Conservation (phyloP, 2,113 vertebrate genomes). For the Numenius arquata region DNA sequence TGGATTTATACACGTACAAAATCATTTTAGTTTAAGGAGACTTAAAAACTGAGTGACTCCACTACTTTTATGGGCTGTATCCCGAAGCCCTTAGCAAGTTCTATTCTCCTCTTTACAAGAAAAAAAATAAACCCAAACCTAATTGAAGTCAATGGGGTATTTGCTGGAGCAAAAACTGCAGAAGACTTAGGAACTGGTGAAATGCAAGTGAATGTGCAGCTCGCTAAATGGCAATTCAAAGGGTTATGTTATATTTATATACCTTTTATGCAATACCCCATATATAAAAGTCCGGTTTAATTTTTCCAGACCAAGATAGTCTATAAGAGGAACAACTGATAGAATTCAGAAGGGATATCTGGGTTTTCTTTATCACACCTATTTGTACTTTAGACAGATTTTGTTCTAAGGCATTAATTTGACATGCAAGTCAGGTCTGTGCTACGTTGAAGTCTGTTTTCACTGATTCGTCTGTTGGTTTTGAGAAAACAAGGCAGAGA, state of each 20-base stretch:
- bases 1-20: slow-evolving; percentile 28
- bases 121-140: not conserved
- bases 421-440: slow-evolving; percentile 30
- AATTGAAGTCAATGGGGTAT: not conserved
- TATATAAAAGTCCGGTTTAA: not conserved
- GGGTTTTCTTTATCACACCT: slow-evolving; percentile 61
- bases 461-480: slow-evolving; percentile 1
- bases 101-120: not conserved
- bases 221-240: not conserved
- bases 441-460: slow-evolving; percentile 52
- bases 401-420: slow-evolving; percentile 52
- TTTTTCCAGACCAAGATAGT: slow-evolving; percentile 18
- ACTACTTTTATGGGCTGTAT: not conserved
- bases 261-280: not conserved
- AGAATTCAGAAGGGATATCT: slow-evolving; percentile 41
- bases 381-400: slow-evolving; percentile 60
- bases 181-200: not conserved
- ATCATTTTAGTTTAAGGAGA: slow-evolving; percentile 15
- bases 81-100: not conserved
- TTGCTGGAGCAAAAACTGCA: not conserved
- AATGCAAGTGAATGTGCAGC: not conserved
- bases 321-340: slow-evolving; percentile 12
- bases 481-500: slow-evolving; percentile 62
- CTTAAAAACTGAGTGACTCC: not conserved
- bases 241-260: not conserved